Percentiles rank a stretch among this genome's conserved stretches.
phyloP scores from a whole-genome alignment of 2,797 vertebrate species.

The Rhinichthys osculus region DNA sequence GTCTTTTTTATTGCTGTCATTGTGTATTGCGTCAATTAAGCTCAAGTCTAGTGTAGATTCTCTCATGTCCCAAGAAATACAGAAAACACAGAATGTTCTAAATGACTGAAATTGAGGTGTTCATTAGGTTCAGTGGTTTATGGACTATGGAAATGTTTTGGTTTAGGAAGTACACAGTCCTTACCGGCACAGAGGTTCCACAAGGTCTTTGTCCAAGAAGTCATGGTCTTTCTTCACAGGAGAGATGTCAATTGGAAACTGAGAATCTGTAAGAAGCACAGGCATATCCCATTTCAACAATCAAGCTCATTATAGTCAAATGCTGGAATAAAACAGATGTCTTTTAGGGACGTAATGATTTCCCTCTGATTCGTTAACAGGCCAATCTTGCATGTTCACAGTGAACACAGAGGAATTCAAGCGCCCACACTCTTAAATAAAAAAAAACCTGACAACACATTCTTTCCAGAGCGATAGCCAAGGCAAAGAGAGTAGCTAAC shows the following conservation, averaged over 20 bases:
- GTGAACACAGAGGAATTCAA: conserved; percentile 45
- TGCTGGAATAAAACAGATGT: background rate
- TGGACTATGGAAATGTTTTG: background rate
- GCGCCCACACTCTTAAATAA: conserved; percentile 33
- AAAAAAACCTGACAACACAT: conserved; percentile 58
- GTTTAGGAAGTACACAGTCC: conserved; percentile 29
- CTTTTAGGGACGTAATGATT: conserved; percentile 27
- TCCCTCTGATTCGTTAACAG: conserved; percentile 38
- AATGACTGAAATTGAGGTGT: background rate
- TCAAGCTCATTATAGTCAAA: conserved; percentile 4
- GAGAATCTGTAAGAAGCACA: conserved; percentile 83
- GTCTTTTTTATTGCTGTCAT: background rate
- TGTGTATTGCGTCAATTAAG: background rate
- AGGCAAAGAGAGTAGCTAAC: conserved; percentile 59
- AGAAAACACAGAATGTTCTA: conserved; percentile 19
- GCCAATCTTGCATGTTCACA: conserved; percentile 41
- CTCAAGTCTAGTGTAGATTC: background rate
- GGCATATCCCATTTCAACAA: conserved; percentile 30
- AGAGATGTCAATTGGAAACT: conserved; percentile 95
- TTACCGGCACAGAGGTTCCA: conserved; percentile 98
- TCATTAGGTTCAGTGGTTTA: background rate
- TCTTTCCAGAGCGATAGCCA: conserved; percentile 66
- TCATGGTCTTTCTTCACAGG: conserved; percentile 98
- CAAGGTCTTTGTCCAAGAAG: conserved; percentile 98
- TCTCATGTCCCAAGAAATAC: background rate